Evolutionary conservation across 2,888 invertebrate genomes (phyloP).

Genomic region (Oligia strigilis): DNA sequence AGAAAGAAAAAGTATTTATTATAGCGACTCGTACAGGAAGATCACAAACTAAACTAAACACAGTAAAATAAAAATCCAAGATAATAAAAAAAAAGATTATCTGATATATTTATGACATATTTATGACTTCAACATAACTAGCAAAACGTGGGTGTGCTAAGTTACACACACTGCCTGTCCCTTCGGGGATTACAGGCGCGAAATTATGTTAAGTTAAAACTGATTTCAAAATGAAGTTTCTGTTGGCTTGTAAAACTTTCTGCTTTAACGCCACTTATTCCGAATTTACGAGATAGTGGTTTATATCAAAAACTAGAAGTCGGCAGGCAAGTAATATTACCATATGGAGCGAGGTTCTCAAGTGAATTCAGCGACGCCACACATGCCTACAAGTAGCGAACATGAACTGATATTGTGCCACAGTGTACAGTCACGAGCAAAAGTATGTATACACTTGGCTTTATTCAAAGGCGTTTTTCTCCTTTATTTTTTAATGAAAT

Average conservation of each 20-base stretch:
- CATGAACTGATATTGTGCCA: constrained; percentile 27
- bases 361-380: constrained; percentile 37
- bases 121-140: too few species aligned
- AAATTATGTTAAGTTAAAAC: background rate
- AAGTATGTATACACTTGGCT: too few species aligned
- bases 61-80: too few species aligned
- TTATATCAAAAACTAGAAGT: constrained; percentile 36
- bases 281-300: constrained; percentile 28
- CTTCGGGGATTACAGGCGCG: background rate
- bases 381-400: constrained; percentile 29
- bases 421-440: too few species aligned
- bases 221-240: background rate
- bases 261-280: constrained; percentile 12
- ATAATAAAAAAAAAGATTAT: too few species aligned
- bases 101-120: too few species aligned
- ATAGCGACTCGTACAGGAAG: too few species aligned
- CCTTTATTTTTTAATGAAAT: too few species aligned
- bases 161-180: background rate
- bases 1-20: too few species aligned
- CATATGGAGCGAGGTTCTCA: constrained; percentile 50
- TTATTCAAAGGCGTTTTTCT: too few species aligned
- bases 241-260: constrained; percentile 5
- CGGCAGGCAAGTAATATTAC: constrained; percentile 42
- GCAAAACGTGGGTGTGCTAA: too few species aligned
- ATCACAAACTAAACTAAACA: too few species aligned